A percentile compares a stretch with the other conserved stretches of the same genome.
Evolutionary conservation across 2,797 vertebrate genomes (phyloP).

Genomic region (Sebastolobus altivelis): DNA sequence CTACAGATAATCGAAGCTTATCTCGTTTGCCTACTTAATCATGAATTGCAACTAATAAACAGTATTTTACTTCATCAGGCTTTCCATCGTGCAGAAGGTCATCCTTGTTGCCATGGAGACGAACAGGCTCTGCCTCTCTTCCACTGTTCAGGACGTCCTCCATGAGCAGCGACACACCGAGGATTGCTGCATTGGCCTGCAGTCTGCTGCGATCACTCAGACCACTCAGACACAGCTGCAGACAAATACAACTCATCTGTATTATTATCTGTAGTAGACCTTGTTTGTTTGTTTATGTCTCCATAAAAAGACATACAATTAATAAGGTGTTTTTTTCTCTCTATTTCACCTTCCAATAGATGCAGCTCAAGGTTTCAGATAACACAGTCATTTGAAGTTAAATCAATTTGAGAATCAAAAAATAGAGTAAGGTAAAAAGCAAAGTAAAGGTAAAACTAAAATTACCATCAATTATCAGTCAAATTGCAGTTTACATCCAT

Average conservation of each 20-base stretch:
- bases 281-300: not conserved
- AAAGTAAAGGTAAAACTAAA: not conserved
- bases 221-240: slow-evolving; percentile 84
- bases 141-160: slow-evolving; percentile 80
- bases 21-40: not conserved
- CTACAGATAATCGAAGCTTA: not conserved
- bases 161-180: slow-evolving; percentile 79
- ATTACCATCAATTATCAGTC: not conserved
- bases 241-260: slow-evolving; percentile 5
- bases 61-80: slow-evolving; percentile 56
- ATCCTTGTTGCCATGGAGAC: slow-evolving; percentile 59
- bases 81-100: slow-evolving; percentile 19
- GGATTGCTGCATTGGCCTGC: slow-evolving; percentile 79
- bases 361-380: not conserved
- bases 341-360: not conserved
- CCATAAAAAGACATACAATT: not conserved
- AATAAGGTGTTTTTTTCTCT: not conserved
- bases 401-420: not conserved
- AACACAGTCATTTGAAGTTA: not conserved
- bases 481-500: not conserved
- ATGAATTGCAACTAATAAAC: not conserved
- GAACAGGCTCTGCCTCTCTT: slow-evolving; percentile 43
- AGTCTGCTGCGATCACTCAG: slow-evolving; percentile 74
- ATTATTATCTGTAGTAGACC: not conserved
- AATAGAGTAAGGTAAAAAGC: not conserved